phyloP scores from a whole-genome alignment of 2,888 invertebrate species.

The Fragum whitleyi region DNA sequence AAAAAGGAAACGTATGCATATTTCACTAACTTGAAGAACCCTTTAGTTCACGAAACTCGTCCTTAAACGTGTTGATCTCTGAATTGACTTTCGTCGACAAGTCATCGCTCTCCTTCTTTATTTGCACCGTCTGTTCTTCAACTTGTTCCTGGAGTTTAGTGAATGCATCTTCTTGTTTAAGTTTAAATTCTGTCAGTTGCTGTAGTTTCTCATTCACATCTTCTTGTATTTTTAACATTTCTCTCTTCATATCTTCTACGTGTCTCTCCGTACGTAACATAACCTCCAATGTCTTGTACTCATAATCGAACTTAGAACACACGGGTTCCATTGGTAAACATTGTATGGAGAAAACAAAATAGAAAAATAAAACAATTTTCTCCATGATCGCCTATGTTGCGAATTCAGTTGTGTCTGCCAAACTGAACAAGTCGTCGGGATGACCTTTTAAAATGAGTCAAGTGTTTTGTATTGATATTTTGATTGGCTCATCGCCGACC shows the following conservation, averaged over 20 bases:
- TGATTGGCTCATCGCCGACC: no score
- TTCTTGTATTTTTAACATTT: not conserved
- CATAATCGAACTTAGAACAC: slow-evolving; percentile 6
- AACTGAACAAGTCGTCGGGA: no score
- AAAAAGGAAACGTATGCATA: no score
- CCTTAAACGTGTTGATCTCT: not conserved
- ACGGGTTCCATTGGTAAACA: not conserved
- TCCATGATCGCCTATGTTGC: not conserved
- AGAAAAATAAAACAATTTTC: not conserved
- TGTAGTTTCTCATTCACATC: not conserved
- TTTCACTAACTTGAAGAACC: not conserved
- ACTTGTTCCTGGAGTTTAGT: not conserved
- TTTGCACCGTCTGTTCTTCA: not conserved
- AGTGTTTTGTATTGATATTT: no score
- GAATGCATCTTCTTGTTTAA: not conserved
- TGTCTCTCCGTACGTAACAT: not conserved
- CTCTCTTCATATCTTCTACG: slow-evolving; percentile 3
- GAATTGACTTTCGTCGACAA: no score
- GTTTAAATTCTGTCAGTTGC: not conserved
- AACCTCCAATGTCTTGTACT: not conserved
- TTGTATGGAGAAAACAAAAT: not conserved
- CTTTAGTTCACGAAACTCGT: not conserved
- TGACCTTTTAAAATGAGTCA: no score
- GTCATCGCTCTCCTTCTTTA: not conserved
- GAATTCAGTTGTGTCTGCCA: no score